These are phyloP conservation scores for Zygaena filipendulae DNA, from an alignment of 2,888 invertebrate genomes.

Conservation along the genomic window DNA sequence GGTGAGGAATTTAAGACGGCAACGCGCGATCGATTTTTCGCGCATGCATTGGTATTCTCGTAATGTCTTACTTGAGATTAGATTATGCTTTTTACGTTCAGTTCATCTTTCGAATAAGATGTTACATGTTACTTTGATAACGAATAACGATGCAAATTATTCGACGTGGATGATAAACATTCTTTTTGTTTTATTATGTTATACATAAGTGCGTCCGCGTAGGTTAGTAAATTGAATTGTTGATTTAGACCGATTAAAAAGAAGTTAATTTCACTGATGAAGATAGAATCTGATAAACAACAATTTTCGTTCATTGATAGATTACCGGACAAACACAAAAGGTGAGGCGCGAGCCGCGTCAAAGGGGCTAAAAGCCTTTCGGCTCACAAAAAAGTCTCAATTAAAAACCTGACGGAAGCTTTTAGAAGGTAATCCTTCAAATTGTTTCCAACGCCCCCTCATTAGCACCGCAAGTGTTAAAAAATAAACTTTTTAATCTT, in stretches of 20 bases:
- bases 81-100: slow-evolving; percentile 48
- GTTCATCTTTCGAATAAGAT: slow-evolving; percentile 9
- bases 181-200: no score
- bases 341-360: slow-evolving; percentile 34
- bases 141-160: no score
- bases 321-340: slow-evolving; percentile 54
- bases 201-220: no score
- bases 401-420: slow-evolving; percentile 69
- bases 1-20: slow-evolving; percentile 69
- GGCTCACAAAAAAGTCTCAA: slow-evolving; percentile 66
- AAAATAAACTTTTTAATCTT: slow-evolving; percentile 70
- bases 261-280: no score
- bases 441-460: slow-evolving; percentile 69
- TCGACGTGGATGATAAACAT: no score
- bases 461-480: slow-evolving; percentile 69
- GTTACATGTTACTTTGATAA: no score
- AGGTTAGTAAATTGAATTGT: no score
- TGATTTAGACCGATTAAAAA: no score
- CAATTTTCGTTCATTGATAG: slow-evolving; percentile 60
- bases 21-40: slow-evolving; percentile 64
- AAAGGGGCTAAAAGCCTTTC: slow-evolving; percentile 65
- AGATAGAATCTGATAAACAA: no score
- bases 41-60: slow-evolving; percentile 68
- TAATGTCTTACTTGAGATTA: slow-evolving; percentile 68
- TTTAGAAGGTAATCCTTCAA: slow-evolving; percentile 70